Evolutionary conservation across 2,113 vertebrate genomes (phyloP).

Genomic region (Channa maculata): DNA sequence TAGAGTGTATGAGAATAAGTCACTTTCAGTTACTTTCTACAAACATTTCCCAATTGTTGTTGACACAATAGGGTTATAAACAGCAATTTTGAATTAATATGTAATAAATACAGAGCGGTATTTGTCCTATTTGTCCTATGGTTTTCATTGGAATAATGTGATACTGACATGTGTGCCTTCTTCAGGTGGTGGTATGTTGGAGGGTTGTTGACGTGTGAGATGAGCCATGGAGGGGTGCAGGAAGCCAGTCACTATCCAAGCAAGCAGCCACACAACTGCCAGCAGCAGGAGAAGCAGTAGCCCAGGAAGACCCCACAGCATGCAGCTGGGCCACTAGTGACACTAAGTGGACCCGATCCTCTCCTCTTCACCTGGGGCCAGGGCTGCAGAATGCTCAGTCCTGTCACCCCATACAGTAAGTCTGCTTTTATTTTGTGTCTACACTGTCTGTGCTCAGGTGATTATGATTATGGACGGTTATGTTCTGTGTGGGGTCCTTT

Average conservation of each 20-base stretch:
- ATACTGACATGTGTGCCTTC: slow-evolving; percentile 37
- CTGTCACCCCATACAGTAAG: slow-evolving; percentile 81
- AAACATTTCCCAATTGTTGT: not conserved
- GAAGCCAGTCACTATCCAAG: slow-evolving; percentile 57
- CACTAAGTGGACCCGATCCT: slow-evolving; percentile 71
- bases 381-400: slow-evolving; percentile 83
- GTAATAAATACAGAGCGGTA: not conserved
- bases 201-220: slow-evolving; percentile 59
- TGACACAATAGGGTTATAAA: not conserved
- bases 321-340: slow-evolving; percentile 67
- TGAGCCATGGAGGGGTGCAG: slow-evolving; percentile 72
- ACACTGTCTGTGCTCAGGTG: not conserved
- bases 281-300: slow-evolving; percentile 53
- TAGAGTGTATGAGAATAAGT: not conserved
- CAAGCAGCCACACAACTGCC: slow-evolving; percentile 30
- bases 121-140: not conserved
- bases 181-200: slow-evolving; percentile 62
- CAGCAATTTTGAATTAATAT: not conserved
- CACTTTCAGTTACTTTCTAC: not conserved
- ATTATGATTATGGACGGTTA: no score
- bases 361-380: slow-evolving; percentile 70
- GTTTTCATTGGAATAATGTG: not conserved
- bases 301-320: slow-evolving; percentile 53
- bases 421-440: slow-evolving; percentile 2
- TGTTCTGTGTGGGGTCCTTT: not conserved